Conservation (phyloP, 2,888 invertebrate species). For the Blastobasis adustella region DNA sequence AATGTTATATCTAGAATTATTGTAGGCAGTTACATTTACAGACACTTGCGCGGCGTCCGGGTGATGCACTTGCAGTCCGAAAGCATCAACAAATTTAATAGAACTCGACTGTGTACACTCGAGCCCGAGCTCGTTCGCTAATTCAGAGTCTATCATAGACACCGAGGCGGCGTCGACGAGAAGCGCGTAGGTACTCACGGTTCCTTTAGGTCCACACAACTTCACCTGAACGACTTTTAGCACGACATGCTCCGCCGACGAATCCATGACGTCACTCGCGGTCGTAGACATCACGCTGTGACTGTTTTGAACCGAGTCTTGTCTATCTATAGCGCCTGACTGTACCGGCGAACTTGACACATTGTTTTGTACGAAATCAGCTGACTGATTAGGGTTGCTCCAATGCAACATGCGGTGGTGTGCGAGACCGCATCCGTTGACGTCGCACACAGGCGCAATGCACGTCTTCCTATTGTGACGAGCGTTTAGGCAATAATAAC, state of each 20-base stretch:
- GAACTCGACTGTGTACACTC: background rate
- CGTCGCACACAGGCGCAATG: slow-evolving; percentile 6
- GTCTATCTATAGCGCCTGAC: background rate
- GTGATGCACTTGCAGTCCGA: slow-evolving; percentile 1
- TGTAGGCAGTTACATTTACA: slow-evolving; percentile 6
- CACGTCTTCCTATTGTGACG: slow-evolving; percentile 3
- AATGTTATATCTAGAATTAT: slow-evolving; percentile 6
- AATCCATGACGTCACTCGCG: background rate
- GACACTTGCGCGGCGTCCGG: slow-evolving; percentile 10
- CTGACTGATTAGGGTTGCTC: slow-evolving; percentile 1
- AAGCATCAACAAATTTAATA: slow-evolving; percentile 5
- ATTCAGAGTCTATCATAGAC: slow-evolving; percentile 10
- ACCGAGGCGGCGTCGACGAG: slow-evolving; percentile 14
- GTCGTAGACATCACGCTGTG: background rate
- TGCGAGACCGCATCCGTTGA: slow-evolving; percentile 8
- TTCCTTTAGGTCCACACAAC: slow-evolving; percentile 11
- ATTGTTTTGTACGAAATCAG: background rate
- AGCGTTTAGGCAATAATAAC: slow-evolving; percentile 3
- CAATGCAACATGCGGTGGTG: slow-evolving; percentile 13
- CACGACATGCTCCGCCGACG: slow-evolving; percentile 2
- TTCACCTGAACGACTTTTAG: slow-evolving; percentile 11
- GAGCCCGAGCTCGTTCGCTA: slow-evolving; percentile 4
- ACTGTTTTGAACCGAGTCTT: background rate
- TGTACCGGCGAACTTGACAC: background rate
- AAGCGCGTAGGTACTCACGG: slow-evolving; percentile 5